A percentile compares a stretch with the other conserved stretches of the same genome.
These are phyloP conservation scores for Chrysomela aeneicollis DNA, from an alignment of 2,888 invertebrate genomes.

Conservation along the genomic window DNA sequence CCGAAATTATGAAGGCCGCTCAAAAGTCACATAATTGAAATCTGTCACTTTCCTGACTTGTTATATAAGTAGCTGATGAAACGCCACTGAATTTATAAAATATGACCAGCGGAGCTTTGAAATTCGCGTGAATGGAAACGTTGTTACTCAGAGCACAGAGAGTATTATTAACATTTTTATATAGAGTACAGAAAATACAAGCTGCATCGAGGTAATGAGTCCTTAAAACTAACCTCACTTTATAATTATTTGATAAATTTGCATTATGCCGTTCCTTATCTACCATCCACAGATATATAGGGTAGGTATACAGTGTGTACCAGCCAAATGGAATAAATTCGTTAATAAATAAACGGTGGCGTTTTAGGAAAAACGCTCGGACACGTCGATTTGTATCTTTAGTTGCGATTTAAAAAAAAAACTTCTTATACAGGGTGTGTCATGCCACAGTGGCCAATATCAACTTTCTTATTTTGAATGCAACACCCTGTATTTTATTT, in stretches of 20 bases:
- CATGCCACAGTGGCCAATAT: no score
- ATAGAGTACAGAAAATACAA: constrained; percentile 22
- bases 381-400: no score
- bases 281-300: constrained; percentile 15
- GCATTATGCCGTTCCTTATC: constrained; percentile 17
- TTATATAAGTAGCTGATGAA: not conserved
- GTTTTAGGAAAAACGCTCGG: no score
- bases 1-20: no score
- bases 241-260: constrained; percentile 22
- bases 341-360: no score
- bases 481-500: no score
- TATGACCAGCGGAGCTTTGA: constrained; percentile 20
- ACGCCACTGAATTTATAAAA: constrained; percentile 13
- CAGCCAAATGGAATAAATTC: no score
- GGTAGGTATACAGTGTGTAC: not conserved
- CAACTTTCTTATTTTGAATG: no score
- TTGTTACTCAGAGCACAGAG: constrained; percentile 8
- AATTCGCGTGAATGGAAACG: constrained; percentile 21
- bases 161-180: constrained; percentile 24
- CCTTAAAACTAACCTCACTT: constrained; percentile 22
- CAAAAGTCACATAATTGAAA: no score
- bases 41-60: no score
- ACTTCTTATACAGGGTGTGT: no score
- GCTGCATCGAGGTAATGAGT: constrained; percentile 20
- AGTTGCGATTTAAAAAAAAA: no score